Evolutionary conservation across 2,113 vertebrate species (phyloP).

Genomic region (Pituophis catenifer): DNA sequence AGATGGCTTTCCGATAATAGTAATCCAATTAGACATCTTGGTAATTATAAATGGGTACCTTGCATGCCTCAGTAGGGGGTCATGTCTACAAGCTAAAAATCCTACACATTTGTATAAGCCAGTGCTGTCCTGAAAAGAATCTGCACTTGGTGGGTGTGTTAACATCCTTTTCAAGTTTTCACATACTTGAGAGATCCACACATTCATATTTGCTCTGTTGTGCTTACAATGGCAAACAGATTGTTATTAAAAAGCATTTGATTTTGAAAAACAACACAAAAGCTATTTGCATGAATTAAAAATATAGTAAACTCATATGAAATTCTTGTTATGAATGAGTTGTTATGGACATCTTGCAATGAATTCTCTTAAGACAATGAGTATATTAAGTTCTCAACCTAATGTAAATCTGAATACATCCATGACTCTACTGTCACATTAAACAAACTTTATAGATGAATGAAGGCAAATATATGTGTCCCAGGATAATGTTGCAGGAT

Average conservation of each 20-base stretch:
- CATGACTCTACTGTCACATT: neutral
- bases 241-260: slow-evolving; percentile 33
- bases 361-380: neutral
- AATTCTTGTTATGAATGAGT: neutral
- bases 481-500: no score
- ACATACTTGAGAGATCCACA: slow-evolving; percentile 27
- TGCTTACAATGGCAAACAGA: slow-evolving; percentile 27
- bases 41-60: slow-evolving; percentile 67
- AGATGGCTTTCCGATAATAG: slow-evolving; percentile 75
- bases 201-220: slow-evolving; percentile 55
- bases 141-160: neutral
- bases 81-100: slow-evolving; percentile 48
- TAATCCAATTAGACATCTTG: slow-evolving; percentile 77
- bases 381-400: neutral
- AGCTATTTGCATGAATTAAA: slow-evolving; percentile 22
- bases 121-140: slow-evolving; percentile 38
- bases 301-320: slow-evolving; percentile 28
- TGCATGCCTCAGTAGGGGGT: slow-evolving; percentile 66
- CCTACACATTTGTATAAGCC: slow-evolving; percentile 30
- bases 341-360: neutral
- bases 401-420: neutral
- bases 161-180: slow-evolving; percentile 28
- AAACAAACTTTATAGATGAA: neutral
- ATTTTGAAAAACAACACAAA: slow-evolving; percentile 6
- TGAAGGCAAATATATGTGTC: no score